Base-by-base conservation (phyloP, 2,113 vertebrate genomes). In the Miniopterus natalensis region DNA sequence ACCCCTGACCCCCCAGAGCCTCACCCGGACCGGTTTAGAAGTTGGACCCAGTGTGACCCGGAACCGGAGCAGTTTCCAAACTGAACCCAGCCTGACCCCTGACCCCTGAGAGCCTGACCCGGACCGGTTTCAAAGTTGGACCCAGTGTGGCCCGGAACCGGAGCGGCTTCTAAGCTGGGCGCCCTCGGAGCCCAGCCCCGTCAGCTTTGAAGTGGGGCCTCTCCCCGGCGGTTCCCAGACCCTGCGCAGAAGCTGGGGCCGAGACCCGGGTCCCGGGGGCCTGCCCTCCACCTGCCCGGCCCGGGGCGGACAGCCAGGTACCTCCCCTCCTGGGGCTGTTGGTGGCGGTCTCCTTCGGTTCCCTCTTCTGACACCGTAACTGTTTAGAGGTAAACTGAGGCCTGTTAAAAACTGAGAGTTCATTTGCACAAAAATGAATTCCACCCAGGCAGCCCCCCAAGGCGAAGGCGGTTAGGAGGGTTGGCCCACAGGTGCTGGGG, bases 231-330 rank as follows among this genome's bases (percentile, higher is more conserved):
- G 68, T 53, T 74, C 53, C 13, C 3, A 4, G 68, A 6, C 7
- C 23, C 31, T 3, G 66, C 36, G 36, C 36, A 36, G 36, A 36
- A 36, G 36, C 36, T 36, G 17, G n/a, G 51, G 40, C 0, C 13
- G 65, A 15, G 66, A 14, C 17, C 40, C 3, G 0, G 29, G 21
- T 17, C 15, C 40, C 0, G 6, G 7, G 23, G 10, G 8, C 6
- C 0, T 8, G 1, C 9, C 8, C 42, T 23, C 5, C 3, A 21
- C 15, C 18, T 23, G 18, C 36, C 0, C 17, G 3, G 47, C 4
- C 29, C 0, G 3, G 8, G 15, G 65, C 11, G 21, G 14, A 2
- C 71, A 27, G 0, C 6, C 65, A 42, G 68, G 68, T 25, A 84
- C 70, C 25, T 55, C 55, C 25, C 17, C 25, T 61, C 25, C 18